Evolutionary conservation across 2,888 invertebrate species (phyloP).

Genomic region (Cloeon dipterum): DNA sequence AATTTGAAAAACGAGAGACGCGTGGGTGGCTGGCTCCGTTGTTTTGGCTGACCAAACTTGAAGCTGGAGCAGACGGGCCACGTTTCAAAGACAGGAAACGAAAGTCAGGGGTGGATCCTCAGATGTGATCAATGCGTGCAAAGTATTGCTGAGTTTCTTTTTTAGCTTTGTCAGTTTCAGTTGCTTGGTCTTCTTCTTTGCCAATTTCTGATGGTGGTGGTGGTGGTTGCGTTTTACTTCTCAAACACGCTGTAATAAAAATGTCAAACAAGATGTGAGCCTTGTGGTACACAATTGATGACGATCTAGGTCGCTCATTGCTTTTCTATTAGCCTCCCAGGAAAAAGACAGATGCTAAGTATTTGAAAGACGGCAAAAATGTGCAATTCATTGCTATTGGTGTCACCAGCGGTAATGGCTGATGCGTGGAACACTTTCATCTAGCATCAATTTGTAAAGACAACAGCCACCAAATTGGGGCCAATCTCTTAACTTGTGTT

Average conservation of each 20-base stretch:
- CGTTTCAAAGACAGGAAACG: conserved; percentile 12
- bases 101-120: conserved; percentile 57
- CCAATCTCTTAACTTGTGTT: too few species aligned
- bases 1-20: background rate
- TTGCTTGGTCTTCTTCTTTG: conserved; percentile 12
- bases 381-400: background rate
- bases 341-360: background rate
- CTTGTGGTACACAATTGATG: too few species aligned
- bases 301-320: too few species aligned
- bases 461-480: too few species aligned
- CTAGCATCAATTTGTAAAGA: conserved; percentile 6
- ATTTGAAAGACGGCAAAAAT: too few species aligned
- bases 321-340: too few species aligned
- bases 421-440: conserved; percentile 12
- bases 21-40: too few species aligned
- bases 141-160: conserved; percentile 41
- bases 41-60: too few species aligned
- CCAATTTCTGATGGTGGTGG: conserved; percentile 2
- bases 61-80: conserved; percentile 4
- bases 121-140: conserved; percentile 81
- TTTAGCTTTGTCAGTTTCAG: conserved; percentile 16
- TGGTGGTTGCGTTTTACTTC: conserved; percentile 4
- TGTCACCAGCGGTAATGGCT: conserved; percentile 7
- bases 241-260: conserved; percentile 10
- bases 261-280: background rate